Evolutionary conservation across 2,888 invertebrate genomes (phyloP).

Genomic region (Dendrolimus houi): DNA sequence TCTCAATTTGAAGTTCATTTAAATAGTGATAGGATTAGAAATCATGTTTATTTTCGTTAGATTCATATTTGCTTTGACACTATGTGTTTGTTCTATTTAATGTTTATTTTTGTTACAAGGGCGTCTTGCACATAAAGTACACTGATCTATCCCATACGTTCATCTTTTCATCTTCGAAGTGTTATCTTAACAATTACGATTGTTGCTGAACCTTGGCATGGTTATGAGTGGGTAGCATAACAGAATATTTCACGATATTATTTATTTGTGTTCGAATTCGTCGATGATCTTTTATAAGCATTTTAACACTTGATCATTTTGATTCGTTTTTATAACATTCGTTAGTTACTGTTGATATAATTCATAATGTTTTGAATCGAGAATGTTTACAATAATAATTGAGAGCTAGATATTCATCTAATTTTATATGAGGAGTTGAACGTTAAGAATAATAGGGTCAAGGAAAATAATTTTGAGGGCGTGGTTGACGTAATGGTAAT

Average conservation of each 20-base stretch:
- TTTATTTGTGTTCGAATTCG: conserved; percentile 47
- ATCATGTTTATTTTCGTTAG: conserved; percentile 24
- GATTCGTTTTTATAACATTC: conserved; percentile 42
- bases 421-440: no score
- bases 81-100: conserved; percentile 11
- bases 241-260: conserved; percentile 35
- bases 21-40: conserved; percentile 33
- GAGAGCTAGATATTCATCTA: no score
- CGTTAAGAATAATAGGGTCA: no score
- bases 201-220: conserved; percentile 57
- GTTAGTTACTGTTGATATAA: conserved; percentile 35
- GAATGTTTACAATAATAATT: no score
- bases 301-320: conserved; percentile 31
- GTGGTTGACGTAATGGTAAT: no score
- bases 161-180: conserved; percentile 30
- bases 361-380: no score
- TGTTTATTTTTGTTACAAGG: conserved; percentile 19
- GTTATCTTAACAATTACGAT: conserved; percentile 51
- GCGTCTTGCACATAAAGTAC: conserved; percentile 13
- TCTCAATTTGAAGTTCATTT: conserved; percentile 17
- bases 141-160: conserved; percentile 23
- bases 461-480: no score
- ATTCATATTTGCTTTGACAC: conserved; percentile 13
- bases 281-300: conserved; percentile 42
- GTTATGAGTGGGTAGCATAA: conserved; percentile 25